phyloP scores from a whole-genome alignment of 2,888 invertebrate species.

The Mimumesa dahlbomi region DNA sequence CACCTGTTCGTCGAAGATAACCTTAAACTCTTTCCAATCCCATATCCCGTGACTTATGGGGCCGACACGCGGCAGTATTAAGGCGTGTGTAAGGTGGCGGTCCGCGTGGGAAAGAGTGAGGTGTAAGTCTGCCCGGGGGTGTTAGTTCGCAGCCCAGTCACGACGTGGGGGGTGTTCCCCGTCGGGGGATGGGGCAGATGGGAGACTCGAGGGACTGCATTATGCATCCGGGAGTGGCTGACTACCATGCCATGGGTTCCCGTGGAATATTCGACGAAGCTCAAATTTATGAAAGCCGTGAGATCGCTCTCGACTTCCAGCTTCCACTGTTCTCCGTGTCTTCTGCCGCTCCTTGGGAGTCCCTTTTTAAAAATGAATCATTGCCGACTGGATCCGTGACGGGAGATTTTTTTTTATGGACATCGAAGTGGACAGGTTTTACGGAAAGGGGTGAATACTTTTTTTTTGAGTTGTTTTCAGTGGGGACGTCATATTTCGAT shows the following conservation, averaged over 20 bases:
- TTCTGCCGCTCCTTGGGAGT: neutral
- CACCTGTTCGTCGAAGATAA: constrained; percentile 50
- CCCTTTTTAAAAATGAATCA: constrained; percentile 47
- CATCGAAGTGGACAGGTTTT: no score
- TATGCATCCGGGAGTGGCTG: constrained; percentile 74
- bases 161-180: constrained; percentile 49
- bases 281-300: constrained; percentile 38
- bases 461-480: no score
- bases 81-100: constrained; percentile 25
- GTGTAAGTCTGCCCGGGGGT: constrained; percentile 40
- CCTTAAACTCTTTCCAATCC: constrained; percentile 64
- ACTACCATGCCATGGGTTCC: constrained; percentile 39
- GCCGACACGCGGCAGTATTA: constrained; percentile 52
- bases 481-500: no score
- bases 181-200: constrained; percentile 52
- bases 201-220: constrained; percentile 72
- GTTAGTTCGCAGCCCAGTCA: constrained; percentile 72
- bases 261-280: constrained; percentile 59
- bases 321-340: neutral
- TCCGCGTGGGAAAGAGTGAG: constrained; percentile 43
- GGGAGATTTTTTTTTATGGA: no score
- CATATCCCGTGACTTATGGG: constrained; percentile 67
- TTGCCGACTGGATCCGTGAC: no score
- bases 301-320: neutral
- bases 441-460: no score